phyloP scores from a whole-genome alignment of 2,113 vertebrate genomes.

The Gallinago paraguaiae region DNA sequence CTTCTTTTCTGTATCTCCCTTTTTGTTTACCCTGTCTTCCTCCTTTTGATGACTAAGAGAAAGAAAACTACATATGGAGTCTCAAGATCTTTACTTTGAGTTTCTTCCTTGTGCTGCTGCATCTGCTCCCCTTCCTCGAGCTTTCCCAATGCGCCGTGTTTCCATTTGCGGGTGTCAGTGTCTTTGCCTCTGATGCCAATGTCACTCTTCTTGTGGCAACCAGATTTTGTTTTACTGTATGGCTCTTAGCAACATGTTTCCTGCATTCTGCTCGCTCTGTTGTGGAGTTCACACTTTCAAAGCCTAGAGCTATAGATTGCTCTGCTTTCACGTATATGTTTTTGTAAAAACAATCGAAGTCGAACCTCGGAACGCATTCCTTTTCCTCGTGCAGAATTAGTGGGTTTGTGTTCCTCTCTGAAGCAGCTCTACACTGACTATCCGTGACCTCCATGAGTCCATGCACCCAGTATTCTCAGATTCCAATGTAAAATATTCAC shows the following conservation, averaged over 20 bases:
- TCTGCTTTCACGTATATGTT: constrained; percentile 18
- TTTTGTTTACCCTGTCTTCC: constrained; percentile 11
- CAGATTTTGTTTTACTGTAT: constrained; percentile 75
- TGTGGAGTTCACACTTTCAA: constrained; percentile 62
- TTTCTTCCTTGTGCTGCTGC: constrained; percentile 50
- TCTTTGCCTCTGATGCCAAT: constrained; percentile 59
- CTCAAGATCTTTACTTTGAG: constrained; percentile 7
- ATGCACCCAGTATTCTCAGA: background rate
- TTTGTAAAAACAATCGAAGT: background rate
- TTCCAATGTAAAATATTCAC: background rate
- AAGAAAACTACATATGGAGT: constrained; percentile 31
- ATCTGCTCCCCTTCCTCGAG: constrained; percentile 63
- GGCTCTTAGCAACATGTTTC: constrained; percentile 74
- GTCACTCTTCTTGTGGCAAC: constrained; percentile 57
- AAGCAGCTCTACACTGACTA: background rate
- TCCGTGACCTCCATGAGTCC: background rate
- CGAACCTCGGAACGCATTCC: background rate
- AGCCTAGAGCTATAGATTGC: constrained; percentile 49
- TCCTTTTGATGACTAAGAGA: constrained; percentile 34
- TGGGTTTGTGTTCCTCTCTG: background rate
- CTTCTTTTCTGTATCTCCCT: constrained; percentile 24
- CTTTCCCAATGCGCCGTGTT: background rate
- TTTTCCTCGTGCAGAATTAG: background rate
- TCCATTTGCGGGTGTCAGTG: constrained; percentile 51
- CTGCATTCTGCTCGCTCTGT: constrained; percentile 70